A percentile compares a stretch with the other conserved stretches of the same genome.
Conservation (phyloP, 2,888 invertebrate genomes). For the Stenotaenia linearis region DNA sequence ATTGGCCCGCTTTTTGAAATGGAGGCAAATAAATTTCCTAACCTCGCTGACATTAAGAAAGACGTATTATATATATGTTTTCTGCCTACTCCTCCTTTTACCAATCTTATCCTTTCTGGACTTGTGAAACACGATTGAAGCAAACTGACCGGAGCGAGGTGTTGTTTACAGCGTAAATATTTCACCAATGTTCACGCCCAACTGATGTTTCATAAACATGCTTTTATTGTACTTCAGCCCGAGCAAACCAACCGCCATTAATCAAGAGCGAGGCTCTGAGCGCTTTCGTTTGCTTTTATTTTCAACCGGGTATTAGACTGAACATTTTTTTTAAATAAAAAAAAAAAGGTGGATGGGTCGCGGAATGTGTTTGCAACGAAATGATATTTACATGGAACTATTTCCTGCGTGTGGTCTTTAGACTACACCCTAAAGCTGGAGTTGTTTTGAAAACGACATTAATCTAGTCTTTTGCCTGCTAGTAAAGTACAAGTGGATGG, state of each 20-base stretch:
- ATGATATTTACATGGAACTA: constrained; percentile 12
- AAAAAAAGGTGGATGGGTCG: not conserved
- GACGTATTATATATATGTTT: not conserved
- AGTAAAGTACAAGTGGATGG: constrained; percentile 2
- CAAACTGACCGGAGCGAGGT: not conserved
- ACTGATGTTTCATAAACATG: not conserved
- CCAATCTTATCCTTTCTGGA: not conserved
- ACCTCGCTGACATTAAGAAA: not conserved
- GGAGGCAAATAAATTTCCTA: not conserved
- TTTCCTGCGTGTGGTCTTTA: constrained; percentile 17
- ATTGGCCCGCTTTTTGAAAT: not conserved
- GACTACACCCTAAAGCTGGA: not conserved
- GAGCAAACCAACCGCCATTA: not conserved
- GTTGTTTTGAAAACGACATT: not conserved
- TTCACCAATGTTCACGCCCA: constrained; percentile 26
- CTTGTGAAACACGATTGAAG: not conserved
- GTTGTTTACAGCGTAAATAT: constrained; percentile 6
- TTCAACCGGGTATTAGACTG: not conserved
- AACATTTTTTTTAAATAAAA: not conserved
- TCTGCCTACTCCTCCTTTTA: not conserved
- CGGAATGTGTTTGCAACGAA: not conserved
- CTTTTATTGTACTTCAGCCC: not conserved
- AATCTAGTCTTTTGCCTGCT: not conserved
- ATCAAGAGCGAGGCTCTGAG: not conserved
- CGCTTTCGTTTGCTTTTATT: not conserved